Percentiles rank a stretch among this genome's conserved stretches.
phyloP scores from a whole-genome alignment of 2,888 invertebrate genomes.

The Himalopsyche kuldschensis region DNA sequence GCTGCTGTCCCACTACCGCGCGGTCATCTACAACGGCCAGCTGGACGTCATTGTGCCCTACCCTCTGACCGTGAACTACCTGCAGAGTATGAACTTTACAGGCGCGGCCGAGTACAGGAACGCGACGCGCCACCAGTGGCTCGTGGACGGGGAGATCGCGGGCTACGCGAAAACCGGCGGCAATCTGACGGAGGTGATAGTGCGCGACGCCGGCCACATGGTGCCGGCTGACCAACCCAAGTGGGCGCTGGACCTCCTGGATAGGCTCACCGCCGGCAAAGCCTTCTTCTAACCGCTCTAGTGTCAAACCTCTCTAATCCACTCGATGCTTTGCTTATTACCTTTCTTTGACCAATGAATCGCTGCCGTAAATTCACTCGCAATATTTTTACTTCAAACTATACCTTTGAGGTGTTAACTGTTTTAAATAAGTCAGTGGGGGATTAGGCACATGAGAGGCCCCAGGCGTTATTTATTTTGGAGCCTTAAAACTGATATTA shows the following conservation, averaged over 20 bases:
- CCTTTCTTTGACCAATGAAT: no score
- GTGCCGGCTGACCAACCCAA: slow-evolving; percentile 78
- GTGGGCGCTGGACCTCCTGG: slow-evolving; percentile 75
- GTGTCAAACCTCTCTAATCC: no score
- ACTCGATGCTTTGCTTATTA: no score
- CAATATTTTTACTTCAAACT: no score
- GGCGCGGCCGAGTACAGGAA: slow-evolving; percentile 66
- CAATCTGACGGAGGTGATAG: slow-evolving; percentile 72
- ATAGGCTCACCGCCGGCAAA: slow-evolving; percentile 65
- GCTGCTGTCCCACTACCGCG: slow-evolving; percentile 67
- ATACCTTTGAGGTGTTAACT: no score
- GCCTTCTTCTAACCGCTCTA: slow-evolving; percentile 44
- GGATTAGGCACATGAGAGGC: no score
- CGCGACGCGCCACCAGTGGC: slow-evolving; percentile 71
- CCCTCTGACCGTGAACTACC: slow-evolving; percentile 79
- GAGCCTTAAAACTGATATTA: no score
- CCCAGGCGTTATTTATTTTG: no score
- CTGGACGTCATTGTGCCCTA: slow-evolving; percentile 90
- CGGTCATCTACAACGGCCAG: slow-evolving; percentile 87
- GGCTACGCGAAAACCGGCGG: slow-evolving; percentile 75
- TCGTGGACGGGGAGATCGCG: slow-evolving; percentile 67
- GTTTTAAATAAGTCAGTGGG: no score
- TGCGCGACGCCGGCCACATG: slow-evolving; percentile 82
- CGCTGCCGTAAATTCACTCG: no score
- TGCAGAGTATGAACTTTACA: slow-evolving; percentile 71